phyloP scores from a whole-genome alignment of 2,797 vertebrate species.

The Anolis apletophallus region DNA sequence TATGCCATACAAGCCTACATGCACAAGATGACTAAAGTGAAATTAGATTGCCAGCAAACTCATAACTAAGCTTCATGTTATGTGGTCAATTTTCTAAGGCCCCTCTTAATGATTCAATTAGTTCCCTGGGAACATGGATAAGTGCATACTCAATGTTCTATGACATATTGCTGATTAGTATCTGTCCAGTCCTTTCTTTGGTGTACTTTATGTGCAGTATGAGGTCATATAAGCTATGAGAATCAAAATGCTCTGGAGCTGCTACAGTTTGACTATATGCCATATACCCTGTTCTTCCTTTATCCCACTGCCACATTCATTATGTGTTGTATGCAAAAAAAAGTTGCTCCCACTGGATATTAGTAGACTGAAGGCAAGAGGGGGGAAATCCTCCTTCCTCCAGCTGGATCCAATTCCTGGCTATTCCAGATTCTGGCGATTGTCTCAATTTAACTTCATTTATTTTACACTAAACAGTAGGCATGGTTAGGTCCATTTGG shows the following conservation, averaged over 20 bases:
- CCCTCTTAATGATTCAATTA: slow-evolving; percentile 78
- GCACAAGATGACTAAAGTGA: slow-evolving; percentile 66
- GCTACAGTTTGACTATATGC: background rate
- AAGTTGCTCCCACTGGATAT: background rate
- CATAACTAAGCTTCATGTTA: slow-evolving; percentile 69
- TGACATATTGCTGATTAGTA: slow-evolving; percentile 71
- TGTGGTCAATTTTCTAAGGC: slow-evolving; percentile 76
- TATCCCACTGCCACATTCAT: background rate
- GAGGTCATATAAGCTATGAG: slow-evolving; percentile 37
- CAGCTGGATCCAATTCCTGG: no score
- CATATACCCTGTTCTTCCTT: background rate
- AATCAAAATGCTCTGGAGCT: background rate
- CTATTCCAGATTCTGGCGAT: no score
- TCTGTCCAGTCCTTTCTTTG: slow-evolving; percentile 59
- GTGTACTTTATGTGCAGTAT: background rate
- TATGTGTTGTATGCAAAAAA: background rate
- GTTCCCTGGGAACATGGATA: slow-evolving; percentile 74
- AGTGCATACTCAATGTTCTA: slow-evolving; percentile 73
- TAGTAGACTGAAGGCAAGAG: no score
- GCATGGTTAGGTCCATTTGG: no score
- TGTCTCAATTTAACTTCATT: no score
- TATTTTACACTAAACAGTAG: no score
- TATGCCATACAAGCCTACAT: background rate
- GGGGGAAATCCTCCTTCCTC: no score
- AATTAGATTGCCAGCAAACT: slow-evolving; percentile 64